Evolutionary conservation across 1,140 invertebrate species (phyloP), one percentile per base, ranked within the genome.

Genomic region (Ooceraea biroi): DNA sequence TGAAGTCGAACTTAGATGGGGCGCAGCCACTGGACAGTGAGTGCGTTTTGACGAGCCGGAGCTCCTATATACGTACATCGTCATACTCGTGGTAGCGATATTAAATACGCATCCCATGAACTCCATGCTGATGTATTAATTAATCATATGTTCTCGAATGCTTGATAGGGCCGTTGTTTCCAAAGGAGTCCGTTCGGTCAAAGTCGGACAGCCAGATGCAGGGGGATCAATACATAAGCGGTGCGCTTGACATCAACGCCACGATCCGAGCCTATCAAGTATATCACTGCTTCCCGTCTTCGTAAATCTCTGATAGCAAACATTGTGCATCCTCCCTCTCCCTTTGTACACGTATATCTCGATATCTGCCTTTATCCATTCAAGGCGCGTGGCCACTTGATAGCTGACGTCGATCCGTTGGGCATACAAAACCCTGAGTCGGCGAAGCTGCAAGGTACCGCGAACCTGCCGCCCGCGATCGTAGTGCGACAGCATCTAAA

Each of bases 371-470:
- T 73, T 52, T 44, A 25, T 85, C 82, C 0, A 1, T 10, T 52
- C 0, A 65, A 97, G 97, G 95, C 96, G 86, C 96, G 97, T 73
- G 98, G 97, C 36, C 97, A 98, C 92, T 95, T 97, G 82, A 95
- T 97, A 80, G 97, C 97, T 50, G 96, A 97, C 86, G 94, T 97
- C 61, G 98, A 98, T 94, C 97, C 97, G 14, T 92, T 98, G 55
- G 96, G 94, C 0, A 89, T 95, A 44, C 91, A 93, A n/a, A 89
- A 95, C 60, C 91, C 92, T 0, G 94, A 94, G 7, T 89, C 91
- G 0, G 89, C 88, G 30, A 86, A 94, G n/a, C 65, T 93, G 1
- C 91, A 92, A 27, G 89, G 83, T 0, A 93, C 93, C 69, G 71
- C 88, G 7, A 88, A 90, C 50, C 66, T 90, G n/a, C 86, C 92